Evolutionary conservation across 2,888 invertebrate species (phyloP), one percentile per base, ranked within the genome.

Genomic region (Ophion obscuratus): DNA sequence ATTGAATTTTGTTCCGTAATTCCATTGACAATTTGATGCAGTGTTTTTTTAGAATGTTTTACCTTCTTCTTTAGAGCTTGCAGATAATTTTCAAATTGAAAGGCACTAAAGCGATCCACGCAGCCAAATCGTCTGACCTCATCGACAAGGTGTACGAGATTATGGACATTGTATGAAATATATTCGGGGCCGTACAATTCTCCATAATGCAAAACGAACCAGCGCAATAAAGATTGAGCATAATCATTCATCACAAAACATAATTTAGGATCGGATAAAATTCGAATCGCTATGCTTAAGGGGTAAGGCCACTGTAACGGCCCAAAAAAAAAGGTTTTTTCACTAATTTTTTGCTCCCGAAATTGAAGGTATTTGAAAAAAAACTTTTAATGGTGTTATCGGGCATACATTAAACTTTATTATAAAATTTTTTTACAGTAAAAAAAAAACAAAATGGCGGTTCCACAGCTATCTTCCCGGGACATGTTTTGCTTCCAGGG

Each of bases 1-100:
- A 78, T 68, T 47, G 78, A 76, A 78, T 83, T 78, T 78, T 70
- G 70, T 83, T 83, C 83, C 47, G 64, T 67, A 31, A 81, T 66
- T 82, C 89, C 80, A 82, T 88, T 89, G 36, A 83, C 68, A 53
- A 88, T 76, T 85, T 88, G 89, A 66, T 89, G 81, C 17, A 89
- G 57, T 61, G 88, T 88, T 78, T 87, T 88, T 47, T 83, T 83
- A 24, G 87, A 76, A 75, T 83, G 75, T 76, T 85, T 87, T 24
- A 88, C 53, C 20, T 85, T 88, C 40, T 79, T 83, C 44, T 85
- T 87, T 14, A 82, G 57, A 6, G 31, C 14, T 67, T 80, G 81
- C 70, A 84, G 73, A 62, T 66, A 76, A 44, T 83, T 87, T 76
- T 84, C 87, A 67, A 86, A 87, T 59, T 74, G 76, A 62, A 86